A percentile compares a stretch with the other conserved stretches of the same genome.
These are phyloP conservation scores for Scolopax rusticola DNA, from an alignment of 2,797 vertebrate genomes.

Conservation along the genomic window DNA sequence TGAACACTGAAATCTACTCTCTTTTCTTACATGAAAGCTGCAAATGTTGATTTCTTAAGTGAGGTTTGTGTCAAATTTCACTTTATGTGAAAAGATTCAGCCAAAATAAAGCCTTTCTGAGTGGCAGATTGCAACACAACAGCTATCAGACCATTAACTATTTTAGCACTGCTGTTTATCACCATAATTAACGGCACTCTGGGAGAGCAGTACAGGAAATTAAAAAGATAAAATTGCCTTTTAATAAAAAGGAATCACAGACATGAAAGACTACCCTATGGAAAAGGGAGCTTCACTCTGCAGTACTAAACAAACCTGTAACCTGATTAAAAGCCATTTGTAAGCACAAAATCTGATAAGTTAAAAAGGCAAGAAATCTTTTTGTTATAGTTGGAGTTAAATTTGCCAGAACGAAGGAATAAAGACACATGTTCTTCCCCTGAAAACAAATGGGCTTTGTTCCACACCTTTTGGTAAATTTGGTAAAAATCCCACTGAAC, in stretches of 20 bases:
- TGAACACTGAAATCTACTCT: background rate
- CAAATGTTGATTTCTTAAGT: background rate
- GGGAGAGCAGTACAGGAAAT: conserved; percentile 40
- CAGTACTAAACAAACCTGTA: background rate
- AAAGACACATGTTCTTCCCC: background rate
- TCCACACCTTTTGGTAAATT: background rate
- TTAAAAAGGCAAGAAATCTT: conserved; percentile 17
- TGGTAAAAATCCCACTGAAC: background rate
- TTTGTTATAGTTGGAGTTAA: background rate
- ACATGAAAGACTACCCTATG: background rate
- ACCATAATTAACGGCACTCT: conserved; percentile 19
- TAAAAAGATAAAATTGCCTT: conserved; percentile 40
- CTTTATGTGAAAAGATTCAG: background rate
- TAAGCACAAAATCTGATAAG: background rate
- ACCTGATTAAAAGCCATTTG: conserved; percentile 24
- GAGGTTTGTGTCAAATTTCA: background rate
- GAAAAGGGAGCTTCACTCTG: background rate
- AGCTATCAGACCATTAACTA: background rate
- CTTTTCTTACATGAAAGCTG: background rate
- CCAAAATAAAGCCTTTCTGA: background rate
- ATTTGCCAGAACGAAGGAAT: background rate
- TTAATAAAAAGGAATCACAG: conserved; percentile 4
- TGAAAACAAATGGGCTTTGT: background rate
- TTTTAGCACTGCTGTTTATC: background rate
- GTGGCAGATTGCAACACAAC: background rate